These are phyloP conservation scores for Leptarthrus brevirostris DNA, from an alignment of 2,888 invertebrate genomes.

Conservation along the genomic window DNA sequence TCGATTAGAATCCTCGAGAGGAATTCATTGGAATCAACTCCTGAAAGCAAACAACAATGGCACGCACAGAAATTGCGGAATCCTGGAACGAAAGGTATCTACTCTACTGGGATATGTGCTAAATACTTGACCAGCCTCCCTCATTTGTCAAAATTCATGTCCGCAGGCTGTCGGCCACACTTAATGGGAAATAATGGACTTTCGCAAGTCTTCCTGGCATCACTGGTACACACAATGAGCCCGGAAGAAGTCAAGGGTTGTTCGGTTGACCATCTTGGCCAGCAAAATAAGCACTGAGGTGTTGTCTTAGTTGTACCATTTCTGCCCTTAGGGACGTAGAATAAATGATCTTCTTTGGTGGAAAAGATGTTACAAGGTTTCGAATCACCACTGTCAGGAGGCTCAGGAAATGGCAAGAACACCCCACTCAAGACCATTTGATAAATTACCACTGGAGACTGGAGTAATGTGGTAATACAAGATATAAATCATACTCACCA, in stretches of 20 bases:
- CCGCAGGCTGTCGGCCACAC: constrained; percentile 41
- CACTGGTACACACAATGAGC: neutral
- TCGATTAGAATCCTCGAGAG: constrained; percentile 47
- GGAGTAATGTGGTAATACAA: constrained; percentile 46
- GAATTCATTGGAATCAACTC: constrained; percentile 38
- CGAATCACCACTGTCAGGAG: constrained; percentile 8
- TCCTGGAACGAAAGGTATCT: constrained; percentile 27
- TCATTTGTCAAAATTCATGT: constrained; percentile 50
- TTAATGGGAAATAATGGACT: constrained; percentile 50
- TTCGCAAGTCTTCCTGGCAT: neutral
- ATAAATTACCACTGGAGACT: constrained; percentile 40
- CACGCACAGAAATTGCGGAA: constrained; percentile 40
- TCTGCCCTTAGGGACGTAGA: constrained; percentile 29
- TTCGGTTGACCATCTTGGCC: constrained; percentile 42
- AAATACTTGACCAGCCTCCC: constrained; percentile 50
- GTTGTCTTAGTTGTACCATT: constrained; percentile 44
- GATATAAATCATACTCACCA: constrained; percentile 41
- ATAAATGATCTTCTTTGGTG: constrained; percentile 43
- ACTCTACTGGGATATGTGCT: constrained; percentile 28
- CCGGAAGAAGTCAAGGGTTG: constrained; percentile 44
- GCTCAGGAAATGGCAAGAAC: neutral
- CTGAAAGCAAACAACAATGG: constrained; percentile 45
- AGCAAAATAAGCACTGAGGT: constrained; percentile 22
- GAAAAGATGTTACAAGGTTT: constrained; percentile 40
- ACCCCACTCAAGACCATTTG: constrained; percentile 25